phyloP scores from a whole-genome alignment of 2,113 vertebrate genomes.

The Protobothrops flavoviridis region DNA sequence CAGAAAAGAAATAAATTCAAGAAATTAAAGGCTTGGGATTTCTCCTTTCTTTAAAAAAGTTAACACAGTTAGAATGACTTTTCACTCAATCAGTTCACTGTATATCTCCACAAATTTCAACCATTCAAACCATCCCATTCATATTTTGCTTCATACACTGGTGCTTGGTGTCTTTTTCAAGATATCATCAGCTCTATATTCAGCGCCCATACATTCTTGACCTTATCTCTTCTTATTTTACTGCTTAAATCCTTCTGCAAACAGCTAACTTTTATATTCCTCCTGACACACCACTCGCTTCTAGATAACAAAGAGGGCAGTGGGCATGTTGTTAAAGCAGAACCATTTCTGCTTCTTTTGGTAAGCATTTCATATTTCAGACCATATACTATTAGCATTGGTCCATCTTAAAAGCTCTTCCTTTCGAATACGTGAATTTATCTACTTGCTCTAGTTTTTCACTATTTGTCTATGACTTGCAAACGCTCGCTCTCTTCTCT shows the following conservation, averaged over 20 bases:
- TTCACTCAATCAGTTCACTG: neutral
- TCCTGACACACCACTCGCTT: neutral
- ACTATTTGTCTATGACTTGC: neutral
- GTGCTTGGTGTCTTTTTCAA: neutral
- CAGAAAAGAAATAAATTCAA: neutral
- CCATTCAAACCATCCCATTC: neutral
- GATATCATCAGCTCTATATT: neutral
- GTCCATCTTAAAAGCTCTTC: neutral
- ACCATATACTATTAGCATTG: neutral
- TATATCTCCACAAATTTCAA: neutral
- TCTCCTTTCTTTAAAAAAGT: neutral
- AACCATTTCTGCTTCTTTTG: neutral
- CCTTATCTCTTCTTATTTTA: neutral
- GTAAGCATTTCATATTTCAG: neutral
- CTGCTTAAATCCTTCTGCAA: neutral
- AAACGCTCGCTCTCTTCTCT: neutral
- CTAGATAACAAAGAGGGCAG: neutral
- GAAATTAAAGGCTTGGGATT: neutral
- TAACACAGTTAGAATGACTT: neutral
- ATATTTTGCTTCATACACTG: neutral
- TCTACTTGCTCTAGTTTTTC: neutral
- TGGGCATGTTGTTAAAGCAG: neutral
- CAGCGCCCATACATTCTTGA: neutral
- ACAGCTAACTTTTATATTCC: neutral
- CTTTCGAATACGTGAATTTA: neutral